Conservation (phyloP, 2,797 vertebrate genomes). For the Sarcoramphus papa region DNA sequence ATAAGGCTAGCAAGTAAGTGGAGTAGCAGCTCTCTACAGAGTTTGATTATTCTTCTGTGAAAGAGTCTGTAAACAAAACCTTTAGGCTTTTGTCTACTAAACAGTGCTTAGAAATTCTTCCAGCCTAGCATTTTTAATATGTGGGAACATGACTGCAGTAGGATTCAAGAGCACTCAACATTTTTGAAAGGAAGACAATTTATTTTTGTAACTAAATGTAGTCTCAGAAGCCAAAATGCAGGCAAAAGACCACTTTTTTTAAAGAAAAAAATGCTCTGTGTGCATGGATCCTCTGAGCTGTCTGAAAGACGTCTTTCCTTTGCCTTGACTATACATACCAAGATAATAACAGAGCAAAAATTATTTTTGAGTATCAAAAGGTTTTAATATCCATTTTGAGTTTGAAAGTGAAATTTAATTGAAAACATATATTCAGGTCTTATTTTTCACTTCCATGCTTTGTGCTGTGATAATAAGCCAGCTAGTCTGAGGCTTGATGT, state of each 20-base stretch:
- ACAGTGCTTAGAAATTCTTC: conserved; percentile 43
- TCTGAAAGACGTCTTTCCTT: neutral
- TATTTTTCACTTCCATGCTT: neutral
- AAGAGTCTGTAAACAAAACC: conserved; percentile 58
- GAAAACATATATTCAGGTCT: neutral
- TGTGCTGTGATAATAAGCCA: neutral
- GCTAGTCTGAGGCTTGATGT: neutral
- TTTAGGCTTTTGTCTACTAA: conserved; percentile 59
- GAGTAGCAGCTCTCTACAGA: neutral
- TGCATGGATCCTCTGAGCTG: neutral
- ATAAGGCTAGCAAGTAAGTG: conserved; percentile 30
- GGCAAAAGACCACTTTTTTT: neutral
- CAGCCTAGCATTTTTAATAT: conserved; percentile 43
- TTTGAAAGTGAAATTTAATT: neutral
- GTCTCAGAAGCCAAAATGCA: neutral
- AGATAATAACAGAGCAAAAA: neutral
- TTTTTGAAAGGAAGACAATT: conserved; percentile 26
- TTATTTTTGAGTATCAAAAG: neutral
- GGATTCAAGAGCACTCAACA: conserved; percentile 29
- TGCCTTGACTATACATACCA: neutral
- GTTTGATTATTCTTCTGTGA: conserved; percentile 25
- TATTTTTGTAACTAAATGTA: conserved; percentile 6
- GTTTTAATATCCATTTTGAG: neutral
- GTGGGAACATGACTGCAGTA: conserved; percentile 9
- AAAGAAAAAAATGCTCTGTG: neutral